phyloP scores from a whole-genome alignment of 1,140 invertebrate genomes.

The Aphis gossypii region DNA sequence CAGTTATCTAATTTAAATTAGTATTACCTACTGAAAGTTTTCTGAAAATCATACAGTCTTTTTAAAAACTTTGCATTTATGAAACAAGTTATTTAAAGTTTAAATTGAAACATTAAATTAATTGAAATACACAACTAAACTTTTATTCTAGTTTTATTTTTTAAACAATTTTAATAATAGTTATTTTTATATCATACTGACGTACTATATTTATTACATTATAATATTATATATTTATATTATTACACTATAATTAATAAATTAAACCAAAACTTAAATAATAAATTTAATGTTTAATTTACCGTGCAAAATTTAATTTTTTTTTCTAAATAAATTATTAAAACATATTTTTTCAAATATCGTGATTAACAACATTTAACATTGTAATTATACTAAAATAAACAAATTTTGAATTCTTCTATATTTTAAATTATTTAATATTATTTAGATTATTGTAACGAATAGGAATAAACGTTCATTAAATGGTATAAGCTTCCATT shows the following conservation, averaged over 20 bases:
- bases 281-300: not conserved
- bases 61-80: not conserved
- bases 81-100: not conserved
- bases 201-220: not conserved
- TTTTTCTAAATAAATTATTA: not conserved
- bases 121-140: not conserved
- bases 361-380: too few relatives aligned
- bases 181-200: not conserved
- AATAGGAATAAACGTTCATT: too few relatives aligned
- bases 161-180: not conserved
- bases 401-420: not conserved
- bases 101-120: not conserved
- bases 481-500: too few relatives aligned
- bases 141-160: not conserved
- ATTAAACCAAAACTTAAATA: not conserved
- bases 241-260: not conserved
- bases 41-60: not conserved
- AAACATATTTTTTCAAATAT: not conserved
- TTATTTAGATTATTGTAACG: too few relatives aligned
- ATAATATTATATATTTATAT: too few relatives aligned
- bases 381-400: too few relatives aligned
- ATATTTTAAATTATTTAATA: not conserved
- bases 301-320: not conserved
- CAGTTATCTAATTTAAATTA: not conserved
- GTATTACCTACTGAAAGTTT: not conserved